Conservation (phyloP, 2,113 vertebrate genomes). For the Campylomormyrus tamandua region DNA sequence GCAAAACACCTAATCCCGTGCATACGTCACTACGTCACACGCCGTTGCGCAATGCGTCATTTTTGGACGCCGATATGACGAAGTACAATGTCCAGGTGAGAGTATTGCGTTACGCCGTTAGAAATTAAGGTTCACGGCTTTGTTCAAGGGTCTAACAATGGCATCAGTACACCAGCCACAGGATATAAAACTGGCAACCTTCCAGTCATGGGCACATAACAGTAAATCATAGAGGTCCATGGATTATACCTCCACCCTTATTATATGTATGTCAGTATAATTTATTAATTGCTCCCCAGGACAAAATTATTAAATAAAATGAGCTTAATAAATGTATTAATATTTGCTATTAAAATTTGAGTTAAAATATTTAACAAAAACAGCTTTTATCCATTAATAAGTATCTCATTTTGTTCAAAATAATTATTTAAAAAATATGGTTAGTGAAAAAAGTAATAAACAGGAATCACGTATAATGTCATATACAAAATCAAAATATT, state of each 20-base stretch:
- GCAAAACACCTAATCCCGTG: background rate
- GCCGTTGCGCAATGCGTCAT: background rate
- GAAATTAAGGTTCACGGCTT: background rate
- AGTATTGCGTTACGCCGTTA: background rate
- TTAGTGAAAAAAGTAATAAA: background rate
- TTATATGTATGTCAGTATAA: background rate
- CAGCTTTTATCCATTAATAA: background rate
- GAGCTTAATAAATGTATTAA: background rate
- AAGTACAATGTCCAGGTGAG: background rate
- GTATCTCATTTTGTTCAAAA: background rate
- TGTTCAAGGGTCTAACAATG: background rate
- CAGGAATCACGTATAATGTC: background rate
- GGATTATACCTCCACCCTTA: background rate
- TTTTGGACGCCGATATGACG: background rate
- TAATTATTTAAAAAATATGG: background rate
- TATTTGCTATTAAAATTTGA: background rate
- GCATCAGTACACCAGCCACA: background rate
- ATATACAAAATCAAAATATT: background rate
- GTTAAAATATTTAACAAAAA: background rate
- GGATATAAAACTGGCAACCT: background rate
- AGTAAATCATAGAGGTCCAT: background rate
- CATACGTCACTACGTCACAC: conserved; percentile 1
- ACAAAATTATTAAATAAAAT: background rate
- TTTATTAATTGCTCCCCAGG: background rate
- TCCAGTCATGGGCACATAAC: background rate